These are phyloP conservation scores for Synaphobranchus kaupii DNA, from an alignment of 2,797 vertebrate species.

Conservation along the genomic window DNA sequence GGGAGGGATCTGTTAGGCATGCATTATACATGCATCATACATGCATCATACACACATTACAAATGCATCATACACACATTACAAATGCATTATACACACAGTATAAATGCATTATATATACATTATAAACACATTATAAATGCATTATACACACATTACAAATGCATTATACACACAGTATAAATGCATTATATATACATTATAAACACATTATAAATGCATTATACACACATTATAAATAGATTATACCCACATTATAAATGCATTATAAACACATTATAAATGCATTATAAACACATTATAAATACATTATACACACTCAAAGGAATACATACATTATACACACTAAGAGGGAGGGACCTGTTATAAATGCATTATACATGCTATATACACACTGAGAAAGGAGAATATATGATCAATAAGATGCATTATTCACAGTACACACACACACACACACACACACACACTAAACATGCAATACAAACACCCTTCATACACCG, in stretches of 20 bases:
- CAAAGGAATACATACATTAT: too few species aligned
- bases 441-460: too few species aligned
- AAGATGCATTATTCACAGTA: too few species aligned
- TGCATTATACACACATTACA: background rate
- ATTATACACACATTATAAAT: background rate
- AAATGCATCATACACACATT: background rate
- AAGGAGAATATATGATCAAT: too few species aligned
- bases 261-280: background rate
- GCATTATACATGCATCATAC: background rate
- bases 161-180: background rate
- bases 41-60: background rate
- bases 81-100: background rate
- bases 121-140: background rate
- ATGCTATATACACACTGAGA: too few species aligned
- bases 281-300: background rate
- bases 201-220: background rate
- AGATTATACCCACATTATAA: background rate
- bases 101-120: background rate
- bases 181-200: background rate
- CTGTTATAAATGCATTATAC: too few species aligned
- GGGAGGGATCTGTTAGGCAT: conserved; percentile 16
- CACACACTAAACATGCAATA: background rate
- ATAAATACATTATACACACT: too few species aligned
- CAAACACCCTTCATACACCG: too few species aligned
- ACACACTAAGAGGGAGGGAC: too few species aligned